Conservation (phyloP, 2,113 vertebrate species). For the human region DNA sequence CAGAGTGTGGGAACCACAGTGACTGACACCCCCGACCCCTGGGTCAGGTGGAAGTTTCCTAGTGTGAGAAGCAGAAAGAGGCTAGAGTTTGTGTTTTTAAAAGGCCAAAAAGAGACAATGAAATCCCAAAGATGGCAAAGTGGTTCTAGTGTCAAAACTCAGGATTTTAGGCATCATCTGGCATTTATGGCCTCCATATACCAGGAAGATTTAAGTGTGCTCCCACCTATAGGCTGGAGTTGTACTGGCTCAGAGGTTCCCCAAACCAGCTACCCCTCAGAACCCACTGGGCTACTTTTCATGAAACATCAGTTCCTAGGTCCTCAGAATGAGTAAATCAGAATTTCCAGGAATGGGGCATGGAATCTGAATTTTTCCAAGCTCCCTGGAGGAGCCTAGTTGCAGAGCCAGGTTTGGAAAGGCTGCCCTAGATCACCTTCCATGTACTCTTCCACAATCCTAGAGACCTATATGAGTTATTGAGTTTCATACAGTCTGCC, state of each 20-base stretch:
- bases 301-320: background rate
- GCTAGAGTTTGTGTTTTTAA: background rate
- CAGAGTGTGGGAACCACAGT: background rate
- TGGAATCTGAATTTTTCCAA: background rate
- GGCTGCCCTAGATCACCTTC: background rate
- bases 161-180: background rate
- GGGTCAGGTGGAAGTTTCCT: background rate
- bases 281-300: background rate
- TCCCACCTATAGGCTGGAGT: background rate
- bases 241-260: background rate
- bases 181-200: background rate
- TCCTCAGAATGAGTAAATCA: background rate
- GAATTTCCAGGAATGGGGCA: background rate
- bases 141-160: background rate
- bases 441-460: rapidly evolving
- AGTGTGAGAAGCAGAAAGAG: background rate
- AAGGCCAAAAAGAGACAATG: background rate
- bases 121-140: background rate
- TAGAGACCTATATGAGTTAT: background rate
- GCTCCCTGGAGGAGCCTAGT: background rate
- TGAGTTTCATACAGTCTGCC: background rate
- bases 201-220: background rate
- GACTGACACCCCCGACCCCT: background rate
- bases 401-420: background rate
- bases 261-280: background rate